A percentile compares a stretch with the other conserved stretches of the same genome.
Conservation (phyloP, 2,113 vertebrate species). For the Bagarius yarrelli region DNA sequence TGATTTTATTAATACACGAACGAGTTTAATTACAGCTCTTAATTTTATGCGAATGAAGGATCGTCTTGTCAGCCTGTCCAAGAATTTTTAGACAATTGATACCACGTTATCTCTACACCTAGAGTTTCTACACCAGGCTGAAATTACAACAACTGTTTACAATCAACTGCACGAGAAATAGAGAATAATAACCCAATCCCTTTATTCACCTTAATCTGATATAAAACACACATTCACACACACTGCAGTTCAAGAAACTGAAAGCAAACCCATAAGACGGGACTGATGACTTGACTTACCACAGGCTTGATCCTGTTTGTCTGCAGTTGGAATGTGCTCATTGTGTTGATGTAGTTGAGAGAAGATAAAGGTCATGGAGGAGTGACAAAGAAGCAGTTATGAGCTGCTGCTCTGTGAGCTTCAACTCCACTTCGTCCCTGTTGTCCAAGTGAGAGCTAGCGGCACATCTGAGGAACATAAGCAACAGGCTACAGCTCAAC, state of each 20-base stretch:
- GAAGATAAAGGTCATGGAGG: constrained; percentile 9
- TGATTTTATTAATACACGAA: not conserved
- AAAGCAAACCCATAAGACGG: constrained; percentile 2
- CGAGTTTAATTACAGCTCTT: not conserved
- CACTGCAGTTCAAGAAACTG: not conserved
- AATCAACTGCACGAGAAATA: not conserved
- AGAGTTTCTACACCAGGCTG: not conserved
- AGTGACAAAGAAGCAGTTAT: constrained; percentile 14
- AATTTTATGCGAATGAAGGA: not conserved
- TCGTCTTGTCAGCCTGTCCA: not conserved
- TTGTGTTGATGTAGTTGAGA: not conserved
- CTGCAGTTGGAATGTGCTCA: constrained; percentile 18
- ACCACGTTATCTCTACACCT: not conserved
- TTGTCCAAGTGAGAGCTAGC: constrained; percentile 55
- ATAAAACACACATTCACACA: too few species aligned
- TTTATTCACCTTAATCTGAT: not conserved
- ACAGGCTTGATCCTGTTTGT: constrained; percentile 17
- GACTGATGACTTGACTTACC: constrained; percentile 35
- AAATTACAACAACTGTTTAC: not conserved
- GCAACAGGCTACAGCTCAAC: constrained; percentile 71
- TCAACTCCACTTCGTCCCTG: constrained; percentile 56
- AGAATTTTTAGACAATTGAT: not conserved
- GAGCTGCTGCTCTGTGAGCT: constrained; percentile 37
- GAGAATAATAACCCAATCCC: not conserved
- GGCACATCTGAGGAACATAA: constrained; percentile 64